Percentiles rank a stretch among this genome's conserved stretches.
phyloP scores from a whole-genome alignment of 1,140 invertebrate species.

The Aphaenogaster ashmeadi region DNA sequence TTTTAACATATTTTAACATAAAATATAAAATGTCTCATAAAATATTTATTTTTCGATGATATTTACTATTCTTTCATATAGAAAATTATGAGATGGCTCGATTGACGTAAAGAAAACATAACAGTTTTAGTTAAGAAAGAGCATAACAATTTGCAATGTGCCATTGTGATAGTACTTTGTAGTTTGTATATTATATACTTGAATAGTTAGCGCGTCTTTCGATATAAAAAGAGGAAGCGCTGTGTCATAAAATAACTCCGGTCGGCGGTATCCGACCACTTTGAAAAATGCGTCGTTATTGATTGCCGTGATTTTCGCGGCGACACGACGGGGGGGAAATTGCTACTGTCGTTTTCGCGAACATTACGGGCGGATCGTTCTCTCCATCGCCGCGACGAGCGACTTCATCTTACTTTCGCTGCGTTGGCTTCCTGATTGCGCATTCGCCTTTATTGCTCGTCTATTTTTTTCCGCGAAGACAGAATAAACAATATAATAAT shows the following conservation, averaged over 20 bases:
- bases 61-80: neutral
- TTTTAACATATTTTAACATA: neutral
- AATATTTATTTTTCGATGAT: neutral
- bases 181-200: neutral
- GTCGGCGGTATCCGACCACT: constrained; percentile 1
- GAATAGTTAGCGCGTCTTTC: neutral
- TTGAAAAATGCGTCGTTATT: constrained; percentile 56
- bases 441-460: constrained; percentile 33
- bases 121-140: neutral
- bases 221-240: neutral
- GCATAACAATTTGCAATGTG: neutral
- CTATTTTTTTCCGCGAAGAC: neutral
- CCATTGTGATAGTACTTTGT: neutral
- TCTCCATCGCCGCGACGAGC: neutral
- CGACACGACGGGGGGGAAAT: constrained; percentile 41
- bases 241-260: constrained; percentile 1
- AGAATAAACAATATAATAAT: constrained; percentile 17
- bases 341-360: constrained; percentile 63
- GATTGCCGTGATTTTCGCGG: constrained; percentile 56
- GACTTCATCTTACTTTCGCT: constrained; percentile 50
- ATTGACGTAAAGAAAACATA: neutral
- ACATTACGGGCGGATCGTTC: constrained; percentile 48
- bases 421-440: constrained; percentile 32
- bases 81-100: neutral
- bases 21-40: neutral